A percentile compares a stretch with the other conserved stretches of the same genome.
Conservation (phyloP, 2,888 invertebrate species). For the Stenolophus ochropezus region DNA sequence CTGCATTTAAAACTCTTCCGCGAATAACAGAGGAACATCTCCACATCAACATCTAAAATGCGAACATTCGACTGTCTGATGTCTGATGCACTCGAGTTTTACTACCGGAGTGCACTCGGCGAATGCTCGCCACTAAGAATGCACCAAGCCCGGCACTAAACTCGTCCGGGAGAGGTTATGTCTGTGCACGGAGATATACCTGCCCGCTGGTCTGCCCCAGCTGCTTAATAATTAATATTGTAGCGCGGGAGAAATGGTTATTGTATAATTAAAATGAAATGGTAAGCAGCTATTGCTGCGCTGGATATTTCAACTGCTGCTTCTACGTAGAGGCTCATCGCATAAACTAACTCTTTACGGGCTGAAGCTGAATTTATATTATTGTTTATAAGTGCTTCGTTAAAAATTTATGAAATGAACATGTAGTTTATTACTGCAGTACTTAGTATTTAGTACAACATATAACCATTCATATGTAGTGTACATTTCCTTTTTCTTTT, state of each 20-base stretch:
- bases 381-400: background rate
- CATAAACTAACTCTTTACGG: background rate
- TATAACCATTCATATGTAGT: too few relatives aligned
- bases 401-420: background rate
- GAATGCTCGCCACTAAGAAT: background rate
- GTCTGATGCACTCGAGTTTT: conserved; percentile 49
- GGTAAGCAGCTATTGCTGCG: conserved; percentile 28
- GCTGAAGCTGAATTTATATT: background rate
- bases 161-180: conserved; percentile 18
- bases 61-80: conserved; percentile 46
- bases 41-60: conserved; percentile 46
- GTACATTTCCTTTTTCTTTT: too few relatives aligned
- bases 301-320: conserved; percentile 4
- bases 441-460: too few relatives aligned
- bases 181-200: conserved; percentile 25
- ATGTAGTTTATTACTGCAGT: too few relatives aligned
- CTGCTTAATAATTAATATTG: conserved; percentile 39
- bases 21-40: conserved; percentile 15
- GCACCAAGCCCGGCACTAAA: conserved; percentile 50
- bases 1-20: conserved; percentile 34
- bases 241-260: conserved; percentile 16
- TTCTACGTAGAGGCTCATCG: background rate
- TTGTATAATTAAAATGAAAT: conserved; percentile 49
- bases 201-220: background rate
- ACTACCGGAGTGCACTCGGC: conserved; percentile 41